Evolutionary conservation across 2,888 invertebrate genomes (phyloP), one percentile per base, ranked within the genome.

Genomic region (Tinea trinotella): DNA sequence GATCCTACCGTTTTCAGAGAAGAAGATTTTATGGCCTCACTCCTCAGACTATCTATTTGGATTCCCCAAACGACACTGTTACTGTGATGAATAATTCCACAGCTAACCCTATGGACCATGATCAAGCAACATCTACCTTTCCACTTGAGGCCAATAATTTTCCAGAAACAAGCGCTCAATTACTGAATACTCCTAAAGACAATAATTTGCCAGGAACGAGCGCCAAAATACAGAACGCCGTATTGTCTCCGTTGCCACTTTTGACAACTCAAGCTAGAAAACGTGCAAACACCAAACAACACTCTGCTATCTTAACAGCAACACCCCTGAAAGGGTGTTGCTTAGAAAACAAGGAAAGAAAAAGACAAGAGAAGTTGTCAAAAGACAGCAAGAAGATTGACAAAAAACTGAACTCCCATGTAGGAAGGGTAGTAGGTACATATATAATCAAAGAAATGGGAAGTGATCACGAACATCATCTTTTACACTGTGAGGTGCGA

Each of bases 1-100:
- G 64, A 66, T 58, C 60, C 62, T 44, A 54, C 54, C 52, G 55
- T 62, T 40, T 65, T 65, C 58, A 44, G 46, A 24, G 59, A 60
- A 44, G 58, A 60, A 22, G 59, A 55, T 22, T 58, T 59, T 52
- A 12, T 56, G 4, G 44, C 40, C 10, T 55, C 54, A 22, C n/a
- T 22, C 40, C 10, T 55, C 54, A 22, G 18, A 54, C 22, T 22
- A 22, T 22, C 7, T 22, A 22, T 22, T 22, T 5, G 22, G 22
- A n/a, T n/a, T n/a, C n/a, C n/a, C n/a, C n/a, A 55, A 69, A 65
- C 20, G 19, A 53, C 20, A 19, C 44, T 10, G 44, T 2, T 13
- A 22, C 15, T 22, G 52, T 52, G 10, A 30, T 52, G 10, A 52
- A 52, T 52, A 24, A 52, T 52, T 52, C 12, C 30, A 52, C 13